Evolutionary conservation across 2,797 vertebrate genomes (phyloP), one percentile per base, ranked within the genome.

Genomic region (Vultur gryphus): DNA sequence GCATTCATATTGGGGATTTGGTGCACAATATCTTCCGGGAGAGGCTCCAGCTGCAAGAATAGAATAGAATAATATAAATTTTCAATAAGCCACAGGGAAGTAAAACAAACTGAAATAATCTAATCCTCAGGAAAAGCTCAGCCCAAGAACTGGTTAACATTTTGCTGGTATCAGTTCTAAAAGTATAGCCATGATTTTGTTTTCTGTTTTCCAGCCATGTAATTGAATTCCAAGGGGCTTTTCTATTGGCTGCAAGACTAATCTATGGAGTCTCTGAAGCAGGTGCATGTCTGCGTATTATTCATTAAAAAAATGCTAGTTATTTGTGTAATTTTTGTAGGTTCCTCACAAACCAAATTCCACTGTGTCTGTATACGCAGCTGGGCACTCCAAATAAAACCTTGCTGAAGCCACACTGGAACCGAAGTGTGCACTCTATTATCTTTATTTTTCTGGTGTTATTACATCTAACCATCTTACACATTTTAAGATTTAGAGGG

Each of bases 211-310:
- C 83, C 79, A 97, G 93, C 94, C 97, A 97, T 96, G 82, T 97
- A 98, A 98, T 96, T 98, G 97, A 98, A 98, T 98, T 98, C 97
- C 98, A 97, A 97, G 95, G 94, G 96, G 96, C 95, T 98, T 98
- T 98, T 96, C 97, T 93, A 97, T 97, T 98, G 97, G 97, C 97
- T 95, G 95, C 91, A 97, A 98, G 93, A 97, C 96, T 97, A 98
- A 98, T 98, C 97, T 97, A 97, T 84, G 93, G 96, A 97, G 96
- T 97, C 89, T 87, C 94, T 84, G 90, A 97, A 98, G 96, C 97
- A 98, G 98, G 98, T 98, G 98, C 95, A 97, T 92, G 97, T 97
- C 97, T 98, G 93, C 96, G 91, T 93, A 97, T 98, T 97, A 97
- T 97, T 97, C 97, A 97, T 97, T 98, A 93, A 97, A 97, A 96